Evolutionary conservation across 1,140 invertebrate genomes (phyloP).

Genomic region (Acromyrmex heyeri): DNA sequence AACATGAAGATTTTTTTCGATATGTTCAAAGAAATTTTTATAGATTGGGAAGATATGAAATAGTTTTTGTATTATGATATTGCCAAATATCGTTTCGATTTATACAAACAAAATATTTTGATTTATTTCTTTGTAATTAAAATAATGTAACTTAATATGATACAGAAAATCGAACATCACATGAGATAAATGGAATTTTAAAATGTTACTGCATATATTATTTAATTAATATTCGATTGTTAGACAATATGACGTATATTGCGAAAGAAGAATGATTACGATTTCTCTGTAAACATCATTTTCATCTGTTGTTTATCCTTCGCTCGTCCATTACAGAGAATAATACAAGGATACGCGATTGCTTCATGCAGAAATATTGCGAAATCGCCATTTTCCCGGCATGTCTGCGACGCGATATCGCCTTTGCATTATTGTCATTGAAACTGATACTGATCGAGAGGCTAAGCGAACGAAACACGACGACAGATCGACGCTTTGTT

Average conservation of each 20-base stretch:
- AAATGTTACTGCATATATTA: background rate
- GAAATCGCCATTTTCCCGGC: constrained; percentile 28
- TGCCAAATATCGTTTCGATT: background rate
- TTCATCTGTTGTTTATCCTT: constrained; percentile 59
- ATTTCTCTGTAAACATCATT: constrained; percentile 58
- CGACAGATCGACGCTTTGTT: constrained; percentile 12
- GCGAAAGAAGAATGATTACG: constrained; percentile 46
- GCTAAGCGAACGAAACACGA: constrained; percentile 7
- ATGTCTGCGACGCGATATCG: constrained; percentile 13
- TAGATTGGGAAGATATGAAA: background rate
- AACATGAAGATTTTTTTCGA: background rate
- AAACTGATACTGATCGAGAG: constrained; percentile 18
- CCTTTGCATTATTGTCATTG: constrained; percentile 9
- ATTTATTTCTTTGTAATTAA: background rate
- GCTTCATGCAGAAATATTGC: constrained; percentile 39
- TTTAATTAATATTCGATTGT: constrained; percentile 49
- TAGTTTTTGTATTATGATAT: background rate
- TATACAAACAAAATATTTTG: background rate
- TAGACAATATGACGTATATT: background rate
- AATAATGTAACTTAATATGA: background rate
- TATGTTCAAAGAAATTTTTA: background rate
- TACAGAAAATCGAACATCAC: background rate
- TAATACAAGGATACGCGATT: constrained; percentile 59
- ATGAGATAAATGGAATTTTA: background rate
- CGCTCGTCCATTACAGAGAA: constrained; percentile 38